These are phyloP conservation scores for Brachionus manjavacas DNA, from an alignment of 1,140 invertebrate genomes.

Conservation along the genomic window DNA sequence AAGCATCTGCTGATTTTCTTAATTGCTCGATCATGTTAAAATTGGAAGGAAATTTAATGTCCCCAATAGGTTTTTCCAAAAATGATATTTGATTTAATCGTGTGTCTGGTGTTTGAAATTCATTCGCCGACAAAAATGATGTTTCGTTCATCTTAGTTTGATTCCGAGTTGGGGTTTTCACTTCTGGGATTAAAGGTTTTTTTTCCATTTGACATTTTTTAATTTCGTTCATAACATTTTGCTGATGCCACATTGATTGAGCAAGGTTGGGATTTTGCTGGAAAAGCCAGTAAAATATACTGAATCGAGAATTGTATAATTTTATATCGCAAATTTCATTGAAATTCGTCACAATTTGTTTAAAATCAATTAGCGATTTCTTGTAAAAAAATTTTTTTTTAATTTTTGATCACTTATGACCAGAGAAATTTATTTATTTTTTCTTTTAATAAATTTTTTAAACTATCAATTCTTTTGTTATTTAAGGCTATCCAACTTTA, in stretches of 20 bases:
- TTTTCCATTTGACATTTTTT: neutral
- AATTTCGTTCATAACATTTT: conserved; percentile 16
- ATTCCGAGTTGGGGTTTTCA: neutral
- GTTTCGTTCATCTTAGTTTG: conserved; percentile 1
- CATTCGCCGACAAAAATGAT: conserved; percentile 34
- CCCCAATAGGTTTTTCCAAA: conserved; percentile 22
- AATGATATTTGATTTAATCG: neutral
- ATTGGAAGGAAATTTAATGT: neutral
- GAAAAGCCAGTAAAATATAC: conserved; percentile 19
- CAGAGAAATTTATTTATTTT: no score
- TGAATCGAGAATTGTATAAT: neutral
- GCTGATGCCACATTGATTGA: conserved; percentile 6
- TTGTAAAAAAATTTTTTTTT: neutral
- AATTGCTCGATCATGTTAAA: neutral
- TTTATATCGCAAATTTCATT: neutral
- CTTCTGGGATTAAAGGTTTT: neutral
- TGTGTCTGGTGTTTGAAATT: conserved; percentile 27
- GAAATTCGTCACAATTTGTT: neutral
- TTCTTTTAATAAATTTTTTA: no score
- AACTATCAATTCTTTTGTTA: no score
- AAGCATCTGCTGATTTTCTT: conserved; percentile 17
- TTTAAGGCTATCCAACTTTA: no score
- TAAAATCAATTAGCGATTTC: neutral
- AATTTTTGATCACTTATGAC: no score
- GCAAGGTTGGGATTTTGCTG: conserved; percentile 19